Evolutionary conservation across 1,140 invertebrate genomes (phyloP).

Genomic region (Heliconius eleuchia): DNA sequence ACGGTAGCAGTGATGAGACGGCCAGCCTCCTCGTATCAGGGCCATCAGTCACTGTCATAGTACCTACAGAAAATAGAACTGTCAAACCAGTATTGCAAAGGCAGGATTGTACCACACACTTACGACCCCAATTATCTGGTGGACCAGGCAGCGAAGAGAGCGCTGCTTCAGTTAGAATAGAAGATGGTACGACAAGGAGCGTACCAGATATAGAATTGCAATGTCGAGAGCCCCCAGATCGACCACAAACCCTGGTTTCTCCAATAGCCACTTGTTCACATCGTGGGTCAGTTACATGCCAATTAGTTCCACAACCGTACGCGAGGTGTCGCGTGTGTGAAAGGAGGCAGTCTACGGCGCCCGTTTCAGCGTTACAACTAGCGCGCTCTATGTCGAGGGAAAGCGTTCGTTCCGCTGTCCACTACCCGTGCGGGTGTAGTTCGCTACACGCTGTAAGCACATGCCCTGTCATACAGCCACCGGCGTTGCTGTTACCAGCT

Average conservation of each 20-base stretch:
- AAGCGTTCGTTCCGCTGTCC: constrained; percentile 85
- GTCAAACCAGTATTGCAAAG: constrained; percentile 90
- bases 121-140: constrained; percentile 87
- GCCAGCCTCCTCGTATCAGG: constrained; percentile 86
- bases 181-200: constrained; percentile 88
- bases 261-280: constrained; percentile 81
- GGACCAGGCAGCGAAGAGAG: constrained; percentile 90
- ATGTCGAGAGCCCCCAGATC: constrained; percentile 82
- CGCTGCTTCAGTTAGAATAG: constrained; percentile 81
- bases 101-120: constrained; percentile 90
- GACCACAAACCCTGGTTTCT: constrained; percentile 80
- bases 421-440: constrained; percentile 82
- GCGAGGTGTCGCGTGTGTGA: constrained; percentile 86
- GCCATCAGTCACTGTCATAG: constrained; percentile 77
- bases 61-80: constrained; percentile 71
- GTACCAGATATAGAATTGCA: constrained; percentile 95
- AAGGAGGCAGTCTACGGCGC: constrained; percentile 87
- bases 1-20: constrained; percentile 89
- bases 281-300: constrained; percentile 82
- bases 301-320: constrained; percentile 82
- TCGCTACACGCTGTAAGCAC: constrained; percentile 82
- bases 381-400: constrained; percentile 89
- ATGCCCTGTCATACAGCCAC: constrained; percentile 84
- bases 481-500: constrained; percentile 87
- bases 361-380: constrained; percentile 87